These are phyloP conservation scores for Forbesichthys agassizii DNA, from an alignment of 2,113 vertebrate species.

Conservation along the genomic window DNA sequence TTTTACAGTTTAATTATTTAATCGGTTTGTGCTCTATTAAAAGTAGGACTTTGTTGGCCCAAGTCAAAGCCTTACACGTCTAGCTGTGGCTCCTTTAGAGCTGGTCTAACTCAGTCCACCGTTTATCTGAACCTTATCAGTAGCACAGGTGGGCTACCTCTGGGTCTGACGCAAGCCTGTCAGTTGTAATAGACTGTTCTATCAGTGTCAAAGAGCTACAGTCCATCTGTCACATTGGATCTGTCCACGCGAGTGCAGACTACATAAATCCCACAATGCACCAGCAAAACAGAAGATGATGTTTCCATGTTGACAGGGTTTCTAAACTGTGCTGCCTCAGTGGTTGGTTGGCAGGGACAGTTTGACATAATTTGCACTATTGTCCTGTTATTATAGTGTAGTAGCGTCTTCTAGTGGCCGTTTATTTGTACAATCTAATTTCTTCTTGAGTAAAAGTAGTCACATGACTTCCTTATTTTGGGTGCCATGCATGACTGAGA, in stretches of 20 bases:
- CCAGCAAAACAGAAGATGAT: conserved; percentile 33
- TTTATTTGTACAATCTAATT: no score
- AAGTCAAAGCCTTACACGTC: neutral
- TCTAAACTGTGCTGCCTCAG: conserved; percentile 10
- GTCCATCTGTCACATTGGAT: conserved; percentile 43
- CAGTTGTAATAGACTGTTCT: conserved; percentile 21
- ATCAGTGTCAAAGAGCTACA: conserved; percentile 32
- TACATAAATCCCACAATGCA: conserved; percentile 31
- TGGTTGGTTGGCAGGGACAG: conserved; percentile 7
- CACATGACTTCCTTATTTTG: no score
- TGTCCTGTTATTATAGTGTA: no score
- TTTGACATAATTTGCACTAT: conserved; percentile 22
- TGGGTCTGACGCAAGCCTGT: conserved; percentile 11
- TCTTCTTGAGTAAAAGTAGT: no score
- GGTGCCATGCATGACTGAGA: no score
- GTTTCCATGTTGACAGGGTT: conserved; percentile 26
- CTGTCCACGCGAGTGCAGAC: conserved; percentile 28
- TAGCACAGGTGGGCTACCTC: neutral
- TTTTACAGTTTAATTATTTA: no score
- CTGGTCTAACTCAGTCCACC: neutral
- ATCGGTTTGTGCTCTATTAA: no score
- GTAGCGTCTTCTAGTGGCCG: no score
- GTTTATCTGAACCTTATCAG: conserved; percentile 6
- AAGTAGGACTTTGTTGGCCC: no score
- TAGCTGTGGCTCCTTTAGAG: neutral